Evolutionary conservation across 1,140 invertebrate genomes (phyloP).

Genomic region (Akabosia matsudoensis): DNA sequence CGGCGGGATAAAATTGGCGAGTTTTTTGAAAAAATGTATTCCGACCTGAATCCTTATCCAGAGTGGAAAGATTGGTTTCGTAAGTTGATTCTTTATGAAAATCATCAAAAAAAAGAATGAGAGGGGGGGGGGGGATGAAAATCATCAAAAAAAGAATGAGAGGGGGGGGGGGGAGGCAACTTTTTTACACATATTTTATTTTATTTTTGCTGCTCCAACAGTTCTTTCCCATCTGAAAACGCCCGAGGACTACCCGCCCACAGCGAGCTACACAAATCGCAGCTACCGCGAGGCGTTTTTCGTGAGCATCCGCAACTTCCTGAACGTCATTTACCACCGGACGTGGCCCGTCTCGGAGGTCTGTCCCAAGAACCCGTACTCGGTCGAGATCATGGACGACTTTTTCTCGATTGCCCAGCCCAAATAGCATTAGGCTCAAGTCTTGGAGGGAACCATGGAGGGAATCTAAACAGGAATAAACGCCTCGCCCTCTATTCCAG

Average conservation of each 20-base stretch:
- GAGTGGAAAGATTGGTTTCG: constrained; percentile 47
- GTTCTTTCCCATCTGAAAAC: constrained; percentile 42
- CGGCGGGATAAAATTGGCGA: constrained; percentile 43
- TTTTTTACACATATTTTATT: too few species aligned
- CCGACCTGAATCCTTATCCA: constrained; percentile 38
- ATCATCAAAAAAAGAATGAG: neutral
- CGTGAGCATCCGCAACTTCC: constrained; percentile 45
- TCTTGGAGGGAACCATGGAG: neutral
- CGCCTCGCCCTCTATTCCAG: too few species aligned
- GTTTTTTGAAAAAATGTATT: constrained; percentile 47
- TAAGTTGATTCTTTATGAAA: constrained; percentile 23
- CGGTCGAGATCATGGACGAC: constrained; percentile 47
- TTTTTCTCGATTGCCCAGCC: constrained; percentile 47
- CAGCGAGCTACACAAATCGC: constrained; percentile 40
- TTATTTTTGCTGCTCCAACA: constrained; percentile 4
- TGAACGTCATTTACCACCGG: constrained; percentile 47
- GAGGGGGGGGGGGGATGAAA: neutral
- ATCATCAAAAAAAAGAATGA: neutral
- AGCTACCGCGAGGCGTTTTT: constrained; percentile 46
- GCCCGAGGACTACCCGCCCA: constrained; percentile 36
- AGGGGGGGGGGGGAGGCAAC: too few species aligned
- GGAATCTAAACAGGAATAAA: too few species aligned
- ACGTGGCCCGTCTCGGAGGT: constrained; percentile 46
- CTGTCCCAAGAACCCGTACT: constrained; percentile 46
- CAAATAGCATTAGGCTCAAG: constrained; percentile 30